Percentiles rank a stretch among this genome's conserved stretches.
Conservation (phyloP, 2,797 vertebrate genomes). For the Pangasius larnaudii region DNA sequence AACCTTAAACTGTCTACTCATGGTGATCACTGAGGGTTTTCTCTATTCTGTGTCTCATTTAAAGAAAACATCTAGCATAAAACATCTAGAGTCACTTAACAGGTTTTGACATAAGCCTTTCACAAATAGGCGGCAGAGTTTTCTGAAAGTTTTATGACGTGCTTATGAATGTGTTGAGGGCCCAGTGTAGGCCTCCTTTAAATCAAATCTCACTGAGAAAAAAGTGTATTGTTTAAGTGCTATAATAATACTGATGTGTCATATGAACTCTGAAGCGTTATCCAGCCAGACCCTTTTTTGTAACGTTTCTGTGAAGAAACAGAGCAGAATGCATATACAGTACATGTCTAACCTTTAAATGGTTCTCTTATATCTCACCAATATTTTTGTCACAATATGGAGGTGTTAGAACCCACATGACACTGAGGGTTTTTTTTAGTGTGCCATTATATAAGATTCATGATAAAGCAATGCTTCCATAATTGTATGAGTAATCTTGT, state of each 20-base stretch:
- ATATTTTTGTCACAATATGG: not conserved
- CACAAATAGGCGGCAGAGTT: not conserved
- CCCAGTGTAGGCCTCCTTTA: not conserved
- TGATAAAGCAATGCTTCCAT: not conserved
- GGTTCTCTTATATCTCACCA: not conserved
- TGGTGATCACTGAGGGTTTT: not conserved
- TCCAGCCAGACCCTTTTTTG: not conserved
- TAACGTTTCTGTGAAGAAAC: not conserved
- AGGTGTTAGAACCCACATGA: not conserved
- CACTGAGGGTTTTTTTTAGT: not conserved
- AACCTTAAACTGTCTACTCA: not conserved
- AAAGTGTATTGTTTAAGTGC: constrained; percentile 9
- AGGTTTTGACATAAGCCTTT: not conserved
- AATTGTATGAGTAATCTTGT: not conserved
- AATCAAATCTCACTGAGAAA: not conserved
- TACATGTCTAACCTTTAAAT: constrained; percentile 5
- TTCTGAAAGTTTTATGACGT: not conserved
- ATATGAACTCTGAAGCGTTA: not conserved
- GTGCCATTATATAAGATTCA: not conserved
- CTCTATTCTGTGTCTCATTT: not conserved
- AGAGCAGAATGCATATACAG: not conserved
- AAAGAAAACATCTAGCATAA: constrained; percentile 6
- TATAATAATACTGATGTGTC: constrained; percentile 9
- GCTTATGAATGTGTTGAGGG: not conserved
- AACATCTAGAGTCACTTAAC: not conserved